Evolutionary conservation across 1,140 invertebrate species (phyloP).

Genomic region (Drosophila athabasca): DNA sequence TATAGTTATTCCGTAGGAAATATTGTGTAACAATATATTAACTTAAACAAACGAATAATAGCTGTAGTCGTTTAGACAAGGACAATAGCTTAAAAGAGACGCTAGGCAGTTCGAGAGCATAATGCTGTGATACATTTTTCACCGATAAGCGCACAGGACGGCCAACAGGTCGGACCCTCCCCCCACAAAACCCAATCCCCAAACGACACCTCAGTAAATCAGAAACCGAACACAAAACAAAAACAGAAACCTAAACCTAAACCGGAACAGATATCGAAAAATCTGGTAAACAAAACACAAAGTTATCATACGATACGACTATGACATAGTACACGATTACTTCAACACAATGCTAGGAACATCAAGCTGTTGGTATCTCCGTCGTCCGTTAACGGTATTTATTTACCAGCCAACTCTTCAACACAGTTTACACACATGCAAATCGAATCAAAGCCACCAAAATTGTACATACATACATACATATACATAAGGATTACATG

Average conservation of each 20-base stretch:
- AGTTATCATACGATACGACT: conserved; percentile 21
- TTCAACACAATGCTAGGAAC: conserved; percentile 29
- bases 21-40: conserved; percentile 48
- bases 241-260: conserved; percentile 7
- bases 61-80: conserved; percentile 61
- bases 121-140: conserved; percentile 76
- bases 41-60: conserved; percentile 23
- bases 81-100: conserved; percentile 73
- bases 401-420: conserved; percentile 13
- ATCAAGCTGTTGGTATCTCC: not conserved
- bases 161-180: conserved; percentile 5
- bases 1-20: conserved; percentile 23
- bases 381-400: conserved; percentile 32
- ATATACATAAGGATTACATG: not conserved
- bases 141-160: conserved; percentile 44
- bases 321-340: conserved; percentile 4
- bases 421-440: conserved; percentile 15
- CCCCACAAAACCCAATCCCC: conserved; percentile 3
- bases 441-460: conserved; percentile 7
- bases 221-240: conserved; percentile 8
- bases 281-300: conserved; percentile 11
- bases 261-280: conserved; percentile 15
- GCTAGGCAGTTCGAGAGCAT: conserved; percentile 79
- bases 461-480: conserved; percentile 46
- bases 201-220: conserved; percentile 9